Evolutionary conservation across 2,888 invertebrate genomes (phyloP), one percentile per base, ranked within the genome.

Genomic region (Pomacea canaliculata): DNA sequence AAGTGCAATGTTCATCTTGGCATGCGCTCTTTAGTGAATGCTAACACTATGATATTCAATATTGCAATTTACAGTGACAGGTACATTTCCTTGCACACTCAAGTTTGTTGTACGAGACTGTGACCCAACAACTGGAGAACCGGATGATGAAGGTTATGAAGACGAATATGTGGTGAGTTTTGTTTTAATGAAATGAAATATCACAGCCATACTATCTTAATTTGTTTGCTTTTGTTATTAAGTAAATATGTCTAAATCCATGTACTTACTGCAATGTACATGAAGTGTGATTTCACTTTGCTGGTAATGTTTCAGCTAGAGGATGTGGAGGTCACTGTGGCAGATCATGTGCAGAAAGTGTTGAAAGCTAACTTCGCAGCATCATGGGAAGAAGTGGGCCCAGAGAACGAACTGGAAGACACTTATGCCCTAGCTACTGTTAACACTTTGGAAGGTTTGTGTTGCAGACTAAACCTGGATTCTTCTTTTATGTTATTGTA

Each of bases 91-190:
- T 1, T 96, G 97, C 10, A 96, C 95, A 0, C 91, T 99, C 83
- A 97, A 97, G 89, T 99, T 98, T 90, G 92, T 95, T 49, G 98
- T 98, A 0, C 96, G 96, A 85, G 99, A 99, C 92, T 99, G 98
- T 87, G 99, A 99, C 91, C 98, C 99, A 0, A 94, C 94, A 37
- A 97, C 98, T 0, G 98, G 99, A 0, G 92, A 95, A 70, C 96
- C 98, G 0, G 95, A 96, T 5, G 98, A 97, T n/a, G 98, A 98
- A 87, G 95, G 98, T 10, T 99, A 99, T 86, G 95, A 96, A 76
- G 99, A 99, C 89, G 97, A 97, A 79, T 99, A 99, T 89, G 91
- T 91, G 86, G 94, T 94, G 87, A 85, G 91, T 82, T 59, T 66
- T n/a, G 27, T 12, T 46, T 27, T 46, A 13, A 19, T 27, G 37